phyloP scores from a whole-genome alignment of 2,888 invertebrate genomes.

The Drosophila ustulata region DNA sequence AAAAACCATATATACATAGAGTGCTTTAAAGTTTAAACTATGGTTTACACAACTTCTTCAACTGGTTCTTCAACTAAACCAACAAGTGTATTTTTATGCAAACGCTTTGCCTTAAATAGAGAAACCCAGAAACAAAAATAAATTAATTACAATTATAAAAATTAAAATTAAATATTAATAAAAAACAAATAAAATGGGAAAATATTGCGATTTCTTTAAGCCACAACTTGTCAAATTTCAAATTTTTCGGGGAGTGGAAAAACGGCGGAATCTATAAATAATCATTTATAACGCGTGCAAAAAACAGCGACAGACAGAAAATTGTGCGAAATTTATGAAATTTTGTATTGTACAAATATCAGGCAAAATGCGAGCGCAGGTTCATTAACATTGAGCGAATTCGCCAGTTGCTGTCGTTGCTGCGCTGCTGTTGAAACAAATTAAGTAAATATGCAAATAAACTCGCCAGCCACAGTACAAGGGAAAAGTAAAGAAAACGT shows the following conservation, averaged over 20 bases:
- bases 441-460: constrained; percentile 71
- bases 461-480: constrained; percentile 32
- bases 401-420: constrained; percentile 38
- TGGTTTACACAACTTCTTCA: constrained; percentile 67
- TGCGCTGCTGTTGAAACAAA: constrained; percentile 65
- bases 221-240: constrained; percentile 10
- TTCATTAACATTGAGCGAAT: constrained; percentile 71
- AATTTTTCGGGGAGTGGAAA: neutral
- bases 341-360: constrained; percentile 54
- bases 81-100: constrained; percentile 83
- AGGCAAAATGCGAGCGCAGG: constrained; percentile 41
- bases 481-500: constrained; percentile 34
- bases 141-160: constrained; percentile 38
- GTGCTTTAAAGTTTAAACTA: constrained; percentile 60
- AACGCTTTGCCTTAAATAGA: constrained; percentile 83
- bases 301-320: constrained; percentile 7
- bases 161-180: constrained; percentile 45
- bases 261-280: constrained; percentile 36
- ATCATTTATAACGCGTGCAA: constrained; percentile 13
- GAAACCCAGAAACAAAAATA: constrained; percentile 32
- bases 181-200: constrained; percentile 6
- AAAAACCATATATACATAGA: constrained; percentile 45
- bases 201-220: constrained; percentile 45
- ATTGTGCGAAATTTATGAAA: constrained; percentile 39
- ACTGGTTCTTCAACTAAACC: constrained; percentile 31